phyloP scores from a whole-genome alignment of 2,888 invertebrate species.

The Thera britannica region DNA sequence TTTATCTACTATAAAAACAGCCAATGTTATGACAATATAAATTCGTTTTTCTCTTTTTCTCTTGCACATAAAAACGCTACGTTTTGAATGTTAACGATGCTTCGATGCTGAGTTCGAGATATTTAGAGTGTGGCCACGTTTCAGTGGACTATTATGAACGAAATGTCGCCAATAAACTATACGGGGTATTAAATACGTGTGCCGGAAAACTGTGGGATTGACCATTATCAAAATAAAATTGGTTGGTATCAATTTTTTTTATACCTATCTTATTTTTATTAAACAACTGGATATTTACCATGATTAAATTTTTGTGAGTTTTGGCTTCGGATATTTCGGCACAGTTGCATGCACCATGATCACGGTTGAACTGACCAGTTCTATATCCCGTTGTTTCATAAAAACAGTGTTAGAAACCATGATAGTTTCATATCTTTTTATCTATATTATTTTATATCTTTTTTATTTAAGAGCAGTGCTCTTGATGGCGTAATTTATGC shows the following conservation, averaged over 20 bases:
- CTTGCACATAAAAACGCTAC: constrained; percentile 55
- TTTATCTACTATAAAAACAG: constrained; percentile 63
- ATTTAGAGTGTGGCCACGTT: constrained; percentile 30
- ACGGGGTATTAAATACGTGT: constrained; percentile 21
- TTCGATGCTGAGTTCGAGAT: constrained; percentile 32
- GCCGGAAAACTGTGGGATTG: constrained; percentile 4
- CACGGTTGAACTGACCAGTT: too few species aligned
- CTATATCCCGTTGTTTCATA: too few species aligned
- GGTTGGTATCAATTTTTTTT: background rate
- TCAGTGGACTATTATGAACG: constrained; percentile 29
- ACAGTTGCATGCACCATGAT: too few species aligned
- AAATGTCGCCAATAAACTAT: constrained; percentile 26
- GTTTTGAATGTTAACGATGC: constrained; percentile 56
- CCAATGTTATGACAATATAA: constrained; percentile 63
- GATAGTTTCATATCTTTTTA: too few species aligned
- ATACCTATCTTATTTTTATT: too few species aligned
- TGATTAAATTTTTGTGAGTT: too few species aligned
- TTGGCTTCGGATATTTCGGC: too few species aligned
- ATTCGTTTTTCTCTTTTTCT: constrained; percentile 53
- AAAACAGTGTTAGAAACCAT: too few species aligned
- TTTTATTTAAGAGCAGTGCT: too few species aligned
- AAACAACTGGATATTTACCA: too few species aligned
- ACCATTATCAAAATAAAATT: constrained; percentile 6
- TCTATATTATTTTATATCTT: too few species aligned
- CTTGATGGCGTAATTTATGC: too few species aligned